phyloP scores from a whole-genome alignment of 2,797 vertebrate species.

The Acrossocheilus fasciatus region DNA sequence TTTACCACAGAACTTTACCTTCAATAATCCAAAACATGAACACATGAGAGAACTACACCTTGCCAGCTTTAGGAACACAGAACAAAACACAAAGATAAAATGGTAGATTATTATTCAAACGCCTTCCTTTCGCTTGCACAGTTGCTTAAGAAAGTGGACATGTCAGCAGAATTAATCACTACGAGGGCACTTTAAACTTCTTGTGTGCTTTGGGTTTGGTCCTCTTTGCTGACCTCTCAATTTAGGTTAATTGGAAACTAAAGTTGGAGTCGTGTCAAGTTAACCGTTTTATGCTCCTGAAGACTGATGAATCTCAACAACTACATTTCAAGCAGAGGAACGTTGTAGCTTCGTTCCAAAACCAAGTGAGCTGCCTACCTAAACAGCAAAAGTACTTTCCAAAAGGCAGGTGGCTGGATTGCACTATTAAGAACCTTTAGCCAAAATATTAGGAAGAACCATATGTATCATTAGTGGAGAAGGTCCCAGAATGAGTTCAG shows the following conservation, averaged over 20 bases:
- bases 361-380: not conserved
- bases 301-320: not conserved
- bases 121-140: constrained; percentile 14
- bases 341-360: not conserved
- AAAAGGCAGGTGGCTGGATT: not conserved
- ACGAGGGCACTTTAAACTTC: constrained; percentile 7
- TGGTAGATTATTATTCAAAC: constrained; percentile 55
- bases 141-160: constrained; percentile 11
- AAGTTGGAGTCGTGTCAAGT: constrained; percentile 20
- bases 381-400: not conserved
- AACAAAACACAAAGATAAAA: constrained; percentile 60
- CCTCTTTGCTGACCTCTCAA: constrained; percentile 26
- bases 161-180: not conserved
- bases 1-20: constrained; percentile 68
- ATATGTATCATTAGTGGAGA: not conserved
- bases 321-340: not conserved
- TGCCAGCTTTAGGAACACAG: constrained; percentile 63
- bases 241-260: constrained; percentile 48
- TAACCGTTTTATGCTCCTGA: constrained; percentile 13
- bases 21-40: constrained; percentile 71
- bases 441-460: not conserved
- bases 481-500: not conserved
- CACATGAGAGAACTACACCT: constrained; percentile 66
- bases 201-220: not conserved
- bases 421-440: not conserved